Percentiles rank a stretch among this genome's conserved stretches.
These are phyloP conservation scores for Clarias fuscus DNA, from an alignment of 2,797 vertebrate species.

Conservation along the genomic window DNA sequence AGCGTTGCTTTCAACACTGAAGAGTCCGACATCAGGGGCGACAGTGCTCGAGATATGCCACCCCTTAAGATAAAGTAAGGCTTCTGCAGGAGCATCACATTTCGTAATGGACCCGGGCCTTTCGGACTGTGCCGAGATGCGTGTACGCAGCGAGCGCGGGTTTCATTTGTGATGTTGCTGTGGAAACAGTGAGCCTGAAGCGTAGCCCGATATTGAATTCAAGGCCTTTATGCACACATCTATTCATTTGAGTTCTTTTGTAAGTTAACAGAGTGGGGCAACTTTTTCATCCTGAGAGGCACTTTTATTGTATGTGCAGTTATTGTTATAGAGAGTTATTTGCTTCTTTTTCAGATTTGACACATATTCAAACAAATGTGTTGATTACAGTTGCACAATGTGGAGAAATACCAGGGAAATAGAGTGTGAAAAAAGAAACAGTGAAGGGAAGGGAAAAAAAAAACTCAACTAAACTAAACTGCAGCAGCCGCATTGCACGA, in stretches of 20 bases:
- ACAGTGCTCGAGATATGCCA: background rate
- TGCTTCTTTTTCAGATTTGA: conserved; percentile 35
- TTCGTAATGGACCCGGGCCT: conserved; percentile 36
- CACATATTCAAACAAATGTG: conserved; percentile 37
- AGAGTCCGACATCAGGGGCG: conserved; percentile 21
- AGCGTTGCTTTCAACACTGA: background rate
- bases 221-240: conserved; percentile 7
- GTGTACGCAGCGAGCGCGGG: background rate
- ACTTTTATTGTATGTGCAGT: background rate
- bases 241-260: conserved; percentile 30
- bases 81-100: conserved; percentile 20
- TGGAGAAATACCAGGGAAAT: conserved; percentile 15
- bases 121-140: conserved; percentile 10
- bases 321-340: conserved; percentile 37
- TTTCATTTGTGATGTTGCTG: conserved; percentile 45
- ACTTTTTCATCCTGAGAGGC: conserved; percentile 13
- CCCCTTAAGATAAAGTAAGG: background rate
- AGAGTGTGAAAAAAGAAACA: background rate
- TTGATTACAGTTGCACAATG: conserved; percentile 46
- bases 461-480: background rate
- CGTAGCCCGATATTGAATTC: conserved; percentile 33
- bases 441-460: background rate
- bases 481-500: background rate
- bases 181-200: conserved; percentile 48
- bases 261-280: conserved; percentile 17